Evolutionary conservation across 2,888 invertebrate species (phyloP).

Genomic region (Eristalinus aeneus): DNA sequence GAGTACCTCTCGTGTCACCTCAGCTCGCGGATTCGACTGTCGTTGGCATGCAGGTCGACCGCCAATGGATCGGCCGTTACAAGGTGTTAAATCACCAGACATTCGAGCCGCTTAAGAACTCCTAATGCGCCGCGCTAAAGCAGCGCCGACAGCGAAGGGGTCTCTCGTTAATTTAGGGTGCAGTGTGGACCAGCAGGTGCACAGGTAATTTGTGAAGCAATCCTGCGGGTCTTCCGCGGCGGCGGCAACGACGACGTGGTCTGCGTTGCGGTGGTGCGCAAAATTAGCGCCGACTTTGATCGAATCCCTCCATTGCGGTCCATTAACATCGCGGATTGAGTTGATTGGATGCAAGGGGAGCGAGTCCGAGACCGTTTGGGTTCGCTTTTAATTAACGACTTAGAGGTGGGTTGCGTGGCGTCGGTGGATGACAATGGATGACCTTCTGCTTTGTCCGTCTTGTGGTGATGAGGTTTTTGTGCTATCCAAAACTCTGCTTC

Average conservation of each 20-base stretch:
- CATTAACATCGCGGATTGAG: conserved; percentile 20
- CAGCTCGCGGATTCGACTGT: conserved; percentile 19
- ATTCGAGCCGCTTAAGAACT: conserved; percentile 34
- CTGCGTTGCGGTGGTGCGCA: conserved; percentile 13
- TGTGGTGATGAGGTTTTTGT: neutral
- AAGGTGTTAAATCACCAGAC: conserved; percentile 39
- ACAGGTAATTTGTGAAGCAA: conserved; percentile 14
- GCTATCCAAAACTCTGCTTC: no score
- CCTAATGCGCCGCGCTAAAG: conserved; percentile 5
- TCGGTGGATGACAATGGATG: neutral
- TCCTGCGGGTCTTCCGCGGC: conserved; percentile 32
- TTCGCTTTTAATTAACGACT: neutral
- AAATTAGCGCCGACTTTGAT: conserved; percentile 54
- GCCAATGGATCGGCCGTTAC: conserved; percentile 23
- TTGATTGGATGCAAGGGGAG: neutral
- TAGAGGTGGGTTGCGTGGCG: neutral
- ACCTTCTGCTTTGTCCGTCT: no score
- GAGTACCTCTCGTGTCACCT: neutral
- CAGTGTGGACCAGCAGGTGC: conserved; percentile 39
- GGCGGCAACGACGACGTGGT: neutral
- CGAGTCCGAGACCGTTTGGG: neutral
- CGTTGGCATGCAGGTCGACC: conserved; percentile 34
- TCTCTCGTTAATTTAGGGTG: conserved; percentile 31
- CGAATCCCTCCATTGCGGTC: conserved; percentile 17
- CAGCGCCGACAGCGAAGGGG: neutral